phyloP scores from a whole-genome alignment of 2,797 vertebrate species.

The Luscinia megarhynchos region DNA sequence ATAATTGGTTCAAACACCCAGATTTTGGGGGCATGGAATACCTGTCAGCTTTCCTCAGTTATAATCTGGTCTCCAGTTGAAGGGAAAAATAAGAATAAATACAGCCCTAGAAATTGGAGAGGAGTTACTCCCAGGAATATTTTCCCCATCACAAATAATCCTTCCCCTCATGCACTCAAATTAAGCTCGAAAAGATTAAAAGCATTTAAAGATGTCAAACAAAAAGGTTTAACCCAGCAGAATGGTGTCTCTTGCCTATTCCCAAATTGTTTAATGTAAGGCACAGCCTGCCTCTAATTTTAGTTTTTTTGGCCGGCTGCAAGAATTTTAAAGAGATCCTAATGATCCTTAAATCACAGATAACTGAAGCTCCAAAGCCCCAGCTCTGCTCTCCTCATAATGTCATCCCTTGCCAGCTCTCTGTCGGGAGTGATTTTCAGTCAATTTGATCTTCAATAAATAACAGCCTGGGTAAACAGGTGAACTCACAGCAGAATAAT shows the following conservation, averaged over 20 bases:
- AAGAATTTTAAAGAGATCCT: conserved; percentile 54
- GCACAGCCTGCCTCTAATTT: conserved; percentile 51
- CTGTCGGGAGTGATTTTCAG: conserved; percentile 53
- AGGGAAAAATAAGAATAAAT: background rate
- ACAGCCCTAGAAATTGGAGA: background rate
- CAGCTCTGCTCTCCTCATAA: conserved; percentile 45
- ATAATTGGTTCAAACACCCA: background rate
- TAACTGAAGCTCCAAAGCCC: conserved; percentile 18
- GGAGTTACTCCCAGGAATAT: background rate
- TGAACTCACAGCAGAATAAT: conserved; percentile 58
- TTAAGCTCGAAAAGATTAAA: background rate
- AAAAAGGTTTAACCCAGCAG: background rate
- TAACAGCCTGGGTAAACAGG: conserved; percentile 62
- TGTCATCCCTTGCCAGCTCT: conserved; percentile 40
- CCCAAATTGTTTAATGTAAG: conserved; percentile 30
- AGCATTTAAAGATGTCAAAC: background rate
- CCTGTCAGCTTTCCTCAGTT: rapidly evolving
- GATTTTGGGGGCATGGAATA: background rate
- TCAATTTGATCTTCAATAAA: conserved; percentile 69
- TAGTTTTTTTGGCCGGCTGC: conserved; percentile 20
- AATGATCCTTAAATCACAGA: conserved; percentile 61
- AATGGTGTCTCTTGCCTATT: background rate
- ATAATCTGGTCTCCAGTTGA: background rate
- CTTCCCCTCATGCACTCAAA: background rate
- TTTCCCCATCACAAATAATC: background rate